Evolutionary conservation across 1,140 invertebrate species (phyloP), one percentile per base, ranked within the genome.

Genomic region (Drosophila subobscura): DNA sequence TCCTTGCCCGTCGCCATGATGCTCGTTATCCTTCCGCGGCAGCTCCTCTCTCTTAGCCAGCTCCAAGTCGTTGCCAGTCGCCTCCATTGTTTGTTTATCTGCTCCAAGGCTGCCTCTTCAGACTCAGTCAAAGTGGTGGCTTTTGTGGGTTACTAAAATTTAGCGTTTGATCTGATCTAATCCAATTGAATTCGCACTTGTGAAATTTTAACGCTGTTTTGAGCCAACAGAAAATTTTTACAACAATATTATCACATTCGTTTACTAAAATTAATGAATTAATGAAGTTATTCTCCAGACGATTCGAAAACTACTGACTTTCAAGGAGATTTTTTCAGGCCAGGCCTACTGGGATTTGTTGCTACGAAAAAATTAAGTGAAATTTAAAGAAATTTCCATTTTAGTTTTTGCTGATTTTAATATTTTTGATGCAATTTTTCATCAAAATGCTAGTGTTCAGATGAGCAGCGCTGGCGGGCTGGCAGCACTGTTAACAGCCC

Each of bases 151-250:
- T 78, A 86, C 81, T 47, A 71, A 25, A 86, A 86, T 81, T 86
- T 86, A 22, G 58, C 40, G 60, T 52, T 74, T 8, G 8, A 33
- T 33, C 7, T 8, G 10, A 37, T 33, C 7, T 8, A 3, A 37
- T 37, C 10, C 3, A 1, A 37, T 23, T 29, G 42, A 27, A 42
- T 22, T 50, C 64, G 33, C 57, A 70, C 59, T 71, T 75, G 29
- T 33, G 14, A 41, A 74, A 66, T 63, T 81, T 76, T 61, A 61
- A 44, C 60, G 25, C 57, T 84, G 55, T 67, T 68, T 58, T 56
- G 72, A 37, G 59, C 53, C 55, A 84, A 90, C 88, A 88, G 79
- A 84, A 79, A 90, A 90, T 90, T 90, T 90, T 89, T 77, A 68
- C 51, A 65, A 58, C 40, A 67, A 67, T 51, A 22, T 76, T 57